Conservation (phyloP, 2,113 vertebrate genomes). For the Piaya cayana region DNA sequence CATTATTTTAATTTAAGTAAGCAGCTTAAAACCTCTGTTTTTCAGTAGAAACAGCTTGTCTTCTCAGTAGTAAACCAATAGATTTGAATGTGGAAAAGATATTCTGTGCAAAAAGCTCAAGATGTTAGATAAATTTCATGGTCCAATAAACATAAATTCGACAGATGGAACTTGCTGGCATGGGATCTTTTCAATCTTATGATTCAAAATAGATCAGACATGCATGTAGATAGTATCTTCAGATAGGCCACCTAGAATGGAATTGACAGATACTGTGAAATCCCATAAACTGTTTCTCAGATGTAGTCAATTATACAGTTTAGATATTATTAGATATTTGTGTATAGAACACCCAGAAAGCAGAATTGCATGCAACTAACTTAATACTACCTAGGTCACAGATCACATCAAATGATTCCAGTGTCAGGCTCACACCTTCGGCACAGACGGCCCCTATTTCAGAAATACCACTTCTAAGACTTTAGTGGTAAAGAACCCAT, state of each 20-base stretch:
- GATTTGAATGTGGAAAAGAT: not conserved
- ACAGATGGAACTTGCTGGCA: slow-evolving; percentile 28
- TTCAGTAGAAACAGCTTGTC: not conserved
- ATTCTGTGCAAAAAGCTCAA: not conserved
- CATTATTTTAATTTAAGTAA: not conserved
- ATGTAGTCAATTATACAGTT: not conserved
- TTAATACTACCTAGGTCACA: not conserved
- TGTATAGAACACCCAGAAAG: not conserved
- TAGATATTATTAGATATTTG: not conserved
- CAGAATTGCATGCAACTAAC: not conserved
- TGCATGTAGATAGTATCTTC: not conserved
- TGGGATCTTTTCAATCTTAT: not conserved
- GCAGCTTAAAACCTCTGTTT: not conserved
- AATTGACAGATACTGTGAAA: not conserved
- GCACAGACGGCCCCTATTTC: not conserved
- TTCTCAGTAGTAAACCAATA: not conserved
- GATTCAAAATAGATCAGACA: not conserved
- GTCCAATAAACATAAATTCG: slow-evolving; percentile 1
- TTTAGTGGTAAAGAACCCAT: not conserved
- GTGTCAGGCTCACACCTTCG: not conserved
- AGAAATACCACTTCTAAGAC: not conserved
- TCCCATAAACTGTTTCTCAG: not conserved
- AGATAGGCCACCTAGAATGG: not conserved
- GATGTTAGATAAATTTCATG: slow-evolving; percentile 6
- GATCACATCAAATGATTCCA: not conserved